phyloP scores from a whole-genome alignment of 2,113 vertebrate genomes.

The Smithornis capensis region DNA sequence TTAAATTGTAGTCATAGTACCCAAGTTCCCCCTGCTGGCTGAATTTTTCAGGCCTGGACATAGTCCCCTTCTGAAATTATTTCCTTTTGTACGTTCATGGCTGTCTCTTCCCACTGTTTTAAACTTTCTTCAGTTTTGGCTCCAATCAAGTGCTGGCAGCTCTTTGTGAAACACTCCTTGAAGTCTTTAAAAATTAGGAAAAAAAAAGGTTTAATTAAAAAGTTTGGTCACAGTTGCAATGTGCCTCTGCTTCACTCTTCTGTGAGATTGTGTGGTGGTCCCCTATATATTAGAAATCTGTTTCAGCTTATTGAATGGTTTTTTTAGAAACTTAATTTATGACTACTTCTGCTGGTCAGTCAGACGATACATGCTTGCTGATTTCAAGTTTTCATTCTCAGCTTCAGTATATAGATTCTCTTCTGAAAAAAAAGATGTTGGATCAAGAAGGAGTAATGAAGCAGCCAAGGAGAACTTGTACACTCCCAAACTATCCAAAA shows the following conservation, averaged over 20 bases:
- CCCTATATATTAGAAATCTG: neutral
- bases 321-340: neutral
- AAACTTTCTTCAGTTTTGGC: neutral
- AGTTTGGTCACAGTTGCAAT: neutral
- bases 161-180: neutral
- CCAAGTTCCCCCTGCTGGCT: neutral
- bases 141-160: neutral
- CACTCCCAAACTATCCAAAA: conserved; percentile 75
- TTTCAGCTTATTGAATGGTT: neutral
- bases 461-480: conserved; percentile 77
- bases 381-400: conserved; percentile 55
- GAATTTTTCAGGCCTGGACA: neutral
- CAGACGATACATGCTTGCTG: neutral
- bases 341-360: neutral
- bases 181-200: neutral
- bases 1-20: neutral
- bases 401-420: conserved; percentile 71
- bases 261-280: neutral
- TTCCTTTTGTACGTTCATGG: neutral
- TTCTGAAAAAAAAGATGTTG: conserved; percentile 68
- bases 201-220: neutral
- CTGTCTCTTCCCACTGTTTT: neutral
- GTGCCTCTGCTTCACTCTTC: neutral
- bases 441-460: conserved; percentile 70
- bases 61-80: neutral